Base-by-base conservation (phyloP, 2,113 vertebrate species). In the Misgurnus anguillicaudatus region DNA sequence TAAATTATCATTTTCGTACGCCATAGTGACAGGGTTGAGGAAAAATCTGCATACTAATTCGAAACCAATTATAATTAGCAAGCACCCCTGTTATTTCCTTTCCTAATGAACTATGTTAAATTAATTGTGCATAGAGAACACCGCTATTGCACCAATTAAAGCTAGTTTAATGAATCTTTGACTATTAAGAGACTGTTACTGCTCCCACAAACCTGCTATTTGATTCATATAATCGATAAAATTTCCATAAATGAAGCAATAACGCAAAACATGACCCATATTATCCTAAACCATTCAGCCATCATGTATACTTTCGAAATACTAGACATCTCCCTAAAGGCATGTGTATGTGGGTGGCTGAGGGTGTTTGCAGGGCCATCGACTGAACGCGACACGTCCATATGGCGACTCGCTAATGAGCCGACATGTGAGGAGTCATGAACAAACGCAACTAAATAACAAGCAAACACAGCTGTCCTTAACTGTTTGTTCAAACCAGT, bases 361-460 rank as follows among this genome's bases (percentile, higher is more conserved):
- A 19, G 62, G 47, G 45, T 64, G 48, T 48, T 79, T 16, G 9
- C 31, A 39, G 51, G 51, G 48, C 39, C 53, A 87, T 78, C 89
- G 88, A 89, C 86, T 58, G 77, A 84, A 89, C 80, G 55, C 69
- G 85, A 83, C 87, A 87, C 83, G 73, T 88, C 89, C 86, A 89
- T 89, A 82, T 87, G 77, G 4, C 6, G 71, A 13, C 77, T 82
- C 82, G 70, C 84, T 84, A 82, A 86, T 87, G 89, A 89, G 86
- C 45, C 71, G 64, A 77, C 80, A 83, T 85, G 87, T 86, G 87
- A 88, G 86, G 88, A 79, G 85, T 83, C 86, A 78, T 83, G 87
- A 80, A 84, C 72, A 60, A 57, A 68, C 31, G 39, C 70, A 75
- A 57, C 65, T 19, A 39, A 63, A 64, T 66, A 65, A 77, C 74